Evolutionary conservation across 2,113 vertebrate genomes (phyloP), one percentile per base, ranked within the genome.

Genomic region (Festucalex cinctus): DNA sequence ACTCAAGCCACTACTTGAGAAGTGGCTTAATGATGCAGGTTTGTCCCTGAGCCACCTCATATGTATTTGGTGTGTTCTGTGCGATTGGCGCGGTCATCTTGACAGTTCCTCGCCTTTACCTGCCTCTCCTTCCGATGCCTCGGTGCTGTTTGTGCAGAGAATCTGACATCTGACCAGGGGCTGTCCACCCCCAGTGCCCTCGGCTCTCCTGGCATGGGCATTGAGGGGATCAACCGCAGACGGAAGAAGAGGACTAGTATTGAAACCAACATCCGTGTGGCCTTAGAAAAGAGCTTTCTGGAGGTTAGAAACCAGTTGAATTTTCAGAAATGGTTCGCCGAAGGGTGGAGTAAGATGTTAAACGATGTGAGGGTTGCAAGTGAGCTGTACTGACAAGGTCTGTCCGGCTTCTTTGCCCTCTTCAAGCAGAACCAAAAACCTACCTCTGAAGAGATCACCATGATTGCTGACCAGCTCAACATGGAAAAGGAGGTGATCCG

Each of bases 231-330:
- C 87, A 98, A 98, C 92, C 96, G 97, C 72, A 93, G 97, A 90
- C 95, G 97, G 83, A 99, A 99, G 93, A 99, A 99, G 91, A 95
- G 97, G 94, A 99, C 97, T 92, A 99, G 96, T 94, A 98, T 98
- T 83, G 97, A 98, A 96, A 99, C 97, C 94, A 98, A 98, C 95
- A 98, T 99, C 83, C 95, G 97, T 92, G 97, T 98, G 94, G 97
- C 97, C 97, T 98, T 98, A 98, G 97, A 99, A 95, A 99, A 99
- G 94, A 99, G 97, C 94, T 99, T 98, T 93, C 89, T 97, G 93
- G 97, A 98, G 95, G 97, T 98, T 70, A 87, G 93, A 89, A 73
- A n/a, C 44, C n/a, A 22, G 7, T 73, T 26, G 59, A 22, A 43
- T 43, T 19, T 46, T 0, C 7, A 9, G 37, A n/a, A 41, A 41